These are phyloP conservation scores for Myzus persicae DNA, from an alignment of 1,140 invertebrate genomes.

Conservation along the genomic window DNA sequence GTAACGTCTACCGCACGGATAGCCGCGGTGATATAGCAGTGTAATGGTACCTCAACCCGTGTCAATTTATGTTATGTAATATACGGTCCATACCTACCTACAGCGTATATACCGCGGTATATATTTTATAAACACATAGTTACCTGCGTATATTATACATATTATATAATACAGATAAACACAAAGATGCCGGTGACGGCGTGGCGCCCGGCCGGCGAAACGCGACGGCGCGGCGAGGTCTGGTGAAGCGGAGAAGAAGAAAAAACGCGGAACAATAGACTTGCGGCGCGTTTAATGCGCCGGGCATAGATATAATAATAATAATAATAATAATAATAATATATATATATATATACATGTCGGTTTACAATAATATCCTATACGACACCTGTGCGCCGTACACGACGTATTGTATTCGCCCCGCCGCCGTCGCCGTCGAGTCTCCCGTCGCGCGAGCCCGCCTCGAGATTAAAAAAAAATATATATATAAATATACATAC, in stretches of 20 bases:
- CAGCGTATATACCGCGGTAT: neutral
- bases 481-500: no score
- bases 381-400: neutral
- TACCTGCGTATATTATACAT: neutral
- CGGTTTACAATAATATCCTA: neutral
- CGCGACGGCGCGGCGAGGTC: neutral
- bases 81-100: neutral
- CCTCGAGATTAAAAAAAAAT: neutral
- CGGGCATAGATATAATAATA: neutral
- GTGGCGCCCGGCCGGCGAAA: constrained; percentile 37
- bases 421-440: neutral
- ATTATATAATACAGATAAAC: neutral
- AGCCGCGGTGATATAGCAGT: no score
- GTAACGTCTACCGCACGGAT: no score
- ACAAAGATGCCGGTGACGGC: constrained; percentile 14
- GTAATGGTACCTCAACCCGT: neutral
- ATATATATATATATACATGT: neutral
- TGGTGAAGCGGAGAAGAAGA: neutral
- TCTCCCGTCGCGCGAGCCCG: neutral
- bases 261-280: constrained; percentile 10
- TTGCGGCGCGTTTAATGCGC: neutral
- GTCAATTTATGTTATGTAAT: neutral
- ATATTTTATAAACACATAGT: no score
- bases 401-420: constrained; percentile 26
- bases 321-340: no score